Percentiles rank a stretch among this genome's conserved stretches.
These are phyloP conservation scores for Cataglyphis albicans DNA, from an alignment of 2,888 invertebrate species.

Conservation along the genomic window DNA sequence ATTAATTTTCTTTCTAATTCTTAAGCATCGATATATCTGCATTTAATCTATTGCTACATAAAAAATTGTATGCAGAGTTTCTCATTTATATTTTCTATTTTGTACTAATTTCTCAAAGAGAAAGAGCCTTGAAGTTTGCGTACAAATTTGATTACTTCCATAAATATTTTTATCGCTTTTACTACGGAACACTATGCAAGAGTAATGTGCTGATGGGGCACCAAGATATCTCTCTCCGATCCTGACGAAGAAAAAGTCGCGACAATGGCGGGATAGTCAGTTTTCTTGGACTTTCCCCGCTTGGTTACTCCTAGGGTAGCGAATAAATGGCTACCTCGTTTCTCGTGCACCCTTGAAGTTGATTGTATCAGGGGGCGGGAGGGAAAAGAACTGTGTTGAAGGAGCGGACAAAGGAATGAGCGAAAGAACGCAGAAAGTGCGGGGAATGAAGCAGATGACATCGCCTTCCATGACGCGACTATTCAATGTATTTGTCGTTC, in stretches of 20 bases:
- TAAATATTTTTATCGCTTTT: neutral
- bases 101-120: neutral
- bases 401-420: constrained; percentile 72
- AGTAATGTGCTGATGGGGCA: constrained; percentile 7
- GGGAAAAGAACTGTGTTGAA: constrained; percentile 71
- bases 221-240: constrained; percentile 22
- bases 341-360: constrained; percentile 73
- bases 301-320: constrained; percentile 73
- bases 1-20: neutral
- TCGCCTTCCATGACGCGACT: constrained; percentile 60
- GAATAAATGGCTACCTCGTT: constrained; percentile 77
- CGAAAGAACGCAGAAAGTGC: constrained; percentile 64
- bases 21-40: neutral
- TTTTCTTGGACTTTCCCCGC: constrained; percentile 76
- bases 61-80: neutral
- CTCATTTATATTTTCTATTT: neutral
- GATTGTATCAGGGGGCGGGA: constrained; percentile 70
- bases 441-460: constrained; percentile 58
- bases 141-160: neutral
- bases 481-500: constrained; percentile 48
- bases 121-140: neutral
- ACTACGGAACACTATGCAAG: neutral
- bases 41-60: neutral
- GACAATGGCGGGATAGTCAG: constrained; percentile 69
- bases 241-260: constrained; percentile 60